Evolutionary conservation across 2,888 invertebrate species (phyloP).

Genomic region (Acheta domesticus): DNA sequence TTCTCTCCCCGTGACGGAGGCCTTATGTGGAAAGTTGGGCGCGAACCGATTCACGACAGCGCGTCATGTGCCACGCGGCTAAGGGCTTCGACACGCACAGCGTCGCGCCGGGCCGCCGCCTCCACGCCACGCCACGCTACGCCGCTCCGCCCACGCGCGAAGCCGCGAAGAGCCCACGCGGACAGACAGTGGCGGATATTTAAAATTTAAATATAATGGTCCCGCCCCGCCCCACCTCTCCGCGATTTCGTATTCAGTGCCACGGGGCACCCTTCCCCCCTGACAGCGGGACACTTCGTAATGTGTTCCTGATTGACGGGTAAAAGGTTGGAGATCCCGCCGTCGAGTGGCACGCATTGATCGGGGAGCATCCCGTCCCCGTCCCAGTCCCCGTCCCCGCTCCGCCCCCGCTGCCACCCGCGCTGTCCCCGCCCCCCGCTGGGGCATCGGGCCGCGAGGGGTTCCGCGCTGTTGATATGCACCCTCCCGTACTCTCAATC

Average conservation of each 20-base stretch:
- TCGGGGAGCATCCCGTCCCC: background rate
- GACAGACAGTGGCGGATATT: conserved; percentile 18
- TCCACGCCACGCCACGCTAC: background rate
- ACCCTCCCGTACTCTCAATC: too few relatives aligned
- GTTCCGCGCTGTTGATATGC: too few relatives aligned
- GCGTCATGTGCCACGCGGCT: too few relatives aligned
- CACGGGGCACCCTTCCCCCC: too few relatives aligned
- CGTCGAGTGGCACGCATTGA: background rate
- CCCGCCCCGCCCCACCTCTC: background rate
- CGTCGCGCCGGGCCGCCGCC: background rate
- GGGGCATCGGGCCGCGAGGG: too few relatives aligned
- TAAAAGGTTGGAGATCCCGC: background rate
- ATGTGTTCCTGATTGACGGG: conserved; percentile 18
- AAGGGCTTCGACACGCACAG: background rate
- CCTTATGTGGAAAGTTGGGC: too few relatives aligned
- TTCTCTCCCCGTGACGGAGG: too few relatives aligned
- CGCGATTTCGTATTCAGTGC: background rate
- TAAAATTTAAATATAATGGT: conserved; percentile 18
- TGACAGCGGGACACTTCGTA: background rate
- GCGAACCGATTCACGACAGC: too few relatives aligned
- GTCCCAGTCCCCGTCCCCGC: too few relatives aligned
- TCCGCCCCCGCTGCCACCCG: too few relatives aligned
- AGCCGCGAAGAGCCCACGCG: background rate
- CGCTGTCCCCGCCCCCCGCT: too few relatives aligned
- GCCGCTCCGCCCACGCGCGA: background rate